Base-by-base conservation (phyloP, 2,113 vertebrate genomes). In the Erinaceus europaeus region DNA sequence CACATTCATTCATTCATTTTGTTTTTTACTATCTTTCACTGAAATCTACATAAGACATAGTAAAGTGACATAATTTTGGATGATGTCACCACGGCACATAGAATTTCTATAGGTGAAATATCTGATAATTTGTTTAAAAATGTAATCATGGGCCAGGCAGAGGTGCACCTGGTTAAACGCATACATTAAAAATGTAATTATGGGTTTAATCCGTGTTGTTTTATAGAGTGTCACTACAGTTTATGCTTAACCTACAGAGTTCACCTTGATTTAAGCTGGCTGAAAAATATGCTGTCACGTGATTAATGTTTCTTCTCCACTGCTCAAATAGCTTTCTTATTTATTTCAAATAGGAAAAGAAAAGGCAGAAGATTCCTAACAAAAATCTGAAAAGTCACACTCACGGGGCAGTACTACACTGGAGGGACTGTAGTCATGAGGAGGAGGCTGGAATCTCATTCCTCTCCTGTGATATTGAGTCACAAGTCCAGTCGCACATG, bases 21-120 rank as follows among this genome's bases (percentile, higher is more conserved):
- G 80, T 68, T 80, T 57, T 86, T 92, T 59, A 57, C 80, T 61
- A 11, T 34, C n/a, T 84, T 92, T 90, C 48, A 73, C 74, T 80
- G 88, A 90, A 88, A 85, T 85, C 65, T 50, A 77, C 74, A 86
- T 72, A 40, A 74, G n/a, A n/a, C 69, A 90, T 36, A 76, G 88
- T 85, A 62, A 89, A 80, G 52, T 77, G 40, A 67, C 67, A 75
- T 40, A 65, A 83, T 88, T 25, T 74, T 67, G 50, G 38, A 36
- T 4, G 73, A 68, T 53, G 86, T 18, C n/a, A n/a, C n/a, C n/a
- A 21, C 69, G 32, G 59, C 29, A 74, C 69, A 36, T 25, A 14
- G 73, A 90, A 75, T 11, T 12, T n/a, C 55, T 9, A 48, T 15
- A 48, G 46, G 46, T 48, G 46, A 48, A 11, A 32, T 38, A 89